Base-by-base conservation (phyloP, 2,888 invertebrate species). In the Resseliella maxima region DNA sequence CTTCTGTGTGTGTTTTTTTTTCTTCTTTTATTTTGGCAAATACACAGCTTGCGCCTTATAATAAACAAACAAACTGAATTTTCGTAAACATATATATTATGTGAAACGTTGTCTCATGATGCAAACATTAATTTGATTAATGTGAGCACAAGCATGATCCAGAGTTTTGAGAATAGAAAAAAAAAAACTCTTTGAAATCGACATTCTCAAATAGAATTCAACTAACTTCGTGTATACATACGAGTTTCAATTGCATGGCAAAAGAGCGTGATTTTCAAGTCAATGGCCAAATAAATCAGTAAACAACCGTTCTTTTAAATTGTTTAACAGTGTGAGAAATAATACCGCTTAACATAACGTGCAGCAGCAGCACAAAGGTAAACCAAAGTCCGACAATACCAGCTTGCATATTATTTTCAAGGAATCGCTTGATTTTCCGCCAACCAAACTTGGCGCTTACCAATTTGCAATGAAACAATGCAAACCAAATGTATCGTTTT, bases 301-400 rank as follows among this genome's bases (percentile, higher is more conserved):
- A 50, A 50, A 50, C 21, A 59, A 24, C 59, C n/a, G 15, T 59
- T 2, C 24, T 59, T 59, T 59, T 6, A 24, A 15, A 59, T 15
- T 15, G 18, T 12, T 18, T 12, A 18, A 50, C 18, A 10, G 18
- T 3, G 50, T 50, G 10, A 41, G 50, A 59, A 59, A 59, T 18
- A 59, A 59, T 59, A 24, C n/a, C 24, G 50, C 24, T 59, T n/a
- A 3, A 15, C 59, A 6, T 24, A 59, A n/a, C n/a, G 3, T 24
- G 59, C 24, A 24, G n/a, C n/a, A n/a, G n/a, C n/a, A n/a, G n/a
- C 1, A 59, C 59, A 59, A 59, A 59, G 59, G 24, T 24, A n/a
- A 59, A 59, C 59, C 59, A 59, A 59, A 59, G 59, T 59, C 59
- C 59, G 59, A 59, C 59, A n/a, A n/a, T n/a, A 59, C 50, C 5